Base-by-base conservation (phyloP, 2,113 vertebrate species). In the Nesoenas mayeri region DNA sequence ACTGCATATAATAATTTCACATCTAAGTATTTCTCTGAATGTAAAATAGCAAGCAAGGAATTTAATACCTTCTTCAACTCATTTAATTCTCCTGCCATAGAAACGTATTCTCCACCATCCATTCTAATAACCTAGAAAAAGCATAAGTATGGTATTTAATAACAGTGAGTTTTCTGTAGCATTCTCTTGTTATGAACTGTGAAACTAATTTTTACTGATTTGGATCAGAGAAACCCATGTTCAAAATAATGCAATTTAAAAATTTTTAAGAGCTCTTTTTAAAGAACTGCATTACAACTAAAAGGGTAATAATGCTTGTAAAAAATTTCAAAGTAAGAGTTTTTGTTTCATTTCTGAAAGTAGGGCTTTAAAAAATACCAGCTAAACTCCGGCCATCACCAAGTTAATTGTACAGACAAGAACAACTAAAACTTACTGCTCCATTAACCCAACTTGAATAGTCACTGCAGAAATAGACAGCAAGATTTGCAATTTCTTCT, bases 371-470 rank as follows among this genome's bases (percentile, higher is more conserved):
- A 65, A 61, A 85, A 61, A 5, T 3, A 61, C 19, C n/a, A 80
- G 40, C 47, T 77, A 47, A 77, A 78, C 26, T 54, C 47, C 85
- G 17, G 56, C 17, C 50, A 78, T n/a, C 21, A 79, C 25, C 4
- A 4, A 32, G 8, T n/a, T 81, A 94, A 54, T 22, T 67, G 34
- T 28, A 60, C 20, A 56, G 92, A 93, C 12, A 53, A 96, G 38
- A 90, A 64, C 79, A 61, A 77, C 9, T 15, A 57, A 83, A 81
- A 97, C 99, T 99, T 95, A 99, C 99, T 28, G 99, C 98, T 97
- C 99, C 99, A 77, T 98, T 99, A 95, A 99, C 97, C 99, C 99
- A 99, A 94, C 95, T 98, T 67, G 99, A 99, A 72, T 98, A 99
- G 96, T 98, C 98, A 53, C 99, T 99, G 96, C 99, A 99, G 61